Conservation (phyloP, 1,140 invertebrate genomes). For the Calliphora vicina region DNA sequence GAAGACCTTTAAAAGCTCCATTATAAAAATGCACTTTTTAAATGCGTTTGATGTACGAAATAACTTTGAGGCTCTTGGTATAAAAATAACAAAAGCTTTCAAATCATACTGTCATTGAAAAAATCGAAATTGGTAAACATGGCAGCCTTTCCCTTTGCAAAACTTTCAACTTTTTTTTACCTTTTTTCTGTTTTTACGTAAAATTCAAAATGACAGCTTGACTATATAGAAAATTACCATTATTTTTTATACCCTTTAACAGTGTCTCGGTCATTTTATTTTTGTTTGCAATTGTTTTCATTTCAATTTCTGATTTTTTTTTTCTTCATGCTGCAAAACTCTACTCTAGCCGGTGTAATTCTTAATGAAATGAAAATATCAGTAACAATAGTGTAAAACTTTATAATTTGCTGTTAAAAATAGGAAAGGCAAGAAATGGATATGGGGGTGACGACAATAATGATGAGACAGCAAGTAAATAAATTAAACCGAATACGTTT, state of each 20-base stretch:
- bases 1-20: no score
- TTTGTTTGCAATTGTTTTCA: not conserved
- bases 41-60: no score
- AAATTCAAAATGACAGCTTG: slow-evolving; percentile 17
- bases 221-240: not conserved
- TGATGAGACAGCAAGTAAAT: not conserved
- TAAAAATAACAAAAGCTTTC: no score
- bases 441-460: not conserved
- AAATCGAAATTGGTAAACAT: no score
- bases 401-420: slow-evolving; percentile 4
- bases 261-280: not conserved
- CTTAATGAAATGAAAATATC: slow-evolving; percentile 30
- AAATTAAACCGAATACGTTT: not conserved
- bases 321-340: not conserved
- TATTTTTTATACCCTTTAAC: not conserved
- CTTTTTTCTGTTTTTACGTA: not conserved
- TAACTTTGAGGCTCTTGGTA: no score
- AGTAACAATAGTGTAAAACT: slow-evolving; percentile 2
- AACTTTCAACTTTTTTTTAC: not conserved
- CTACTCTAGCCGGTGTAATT: not conserved
- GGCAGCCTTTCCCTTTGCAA: not conserved
- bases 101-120: no score
- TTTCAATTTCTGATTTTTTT: not conserved
- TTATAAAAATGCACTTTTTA: no score
- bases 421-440: not conserved